These are phyloP conservation scores for Noctua pronuba DNA, from an alignment of 2,888 invertebrate species.

Conservation along the genomic window DNA sequence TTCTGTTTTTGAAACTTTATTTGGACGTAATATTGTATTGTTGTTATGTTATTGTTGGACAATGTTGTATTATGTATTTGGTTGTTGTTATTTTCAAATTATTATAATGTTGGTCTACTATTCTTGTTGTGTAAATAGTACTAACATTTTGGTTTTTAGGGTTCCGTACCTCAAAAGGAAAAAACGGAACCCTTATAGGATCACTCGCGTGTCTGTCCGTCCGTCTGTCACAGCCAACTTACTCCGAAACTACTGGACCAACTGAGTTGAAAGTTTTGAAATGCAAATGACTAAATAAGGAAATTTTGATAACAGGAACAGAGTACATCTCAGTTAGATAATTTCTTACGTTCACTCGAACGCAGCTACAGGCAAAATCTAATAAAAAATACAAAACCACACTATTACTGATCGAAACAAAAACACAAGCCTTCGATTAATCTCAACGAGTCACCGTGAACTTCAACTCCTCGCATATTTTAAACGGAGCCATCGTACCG, in stretches of 20 bases:
- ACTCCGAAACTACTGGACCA: too few relatives aligned
- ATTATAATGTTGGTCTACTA: too few relatives aligned
- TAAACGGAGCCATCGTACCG: constrained; percentile 59
- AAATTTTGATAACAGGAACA: neutral
- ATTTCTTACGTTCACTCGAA: neutral
- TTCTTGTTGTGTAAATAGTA: neutral
- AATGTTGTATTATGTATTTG: neutral
- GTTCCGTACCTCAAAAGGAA: too few relatives aligned
- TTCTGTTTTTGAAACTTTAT: neutral
- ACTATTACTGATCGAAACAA: neutral
- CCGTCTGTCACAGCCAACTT: too few relatives aligned
- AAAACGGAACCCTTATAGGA: too few relatives aligned
- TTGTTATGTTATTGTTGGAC: neutral
- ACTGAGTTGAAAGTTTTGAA: too few relatives aligned
- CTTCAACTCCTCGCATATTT: constrained; percentile 59
- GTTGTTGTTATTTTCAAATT: neutral
- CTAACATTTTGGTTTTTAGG: neutral
- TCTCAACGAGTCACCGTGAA: constrained; percentile 15
- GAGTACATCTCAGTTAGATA: neutral
- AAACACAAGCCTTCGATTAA: constrained; percentile 1
- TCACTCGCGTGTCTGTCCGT: too few relatives aligned
- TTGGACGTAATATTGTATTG: neutral
- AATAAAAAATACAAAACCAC: neutral
- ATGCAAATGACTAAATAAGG: neutral
- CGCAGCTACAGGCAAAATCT: too few relatives aligned